Evolutionary conservation across 2,113 vertebrate species (phyloP), one percentile per base, ranked within the genome.

Genomic region (Poicephalus meyeri): DNA sequence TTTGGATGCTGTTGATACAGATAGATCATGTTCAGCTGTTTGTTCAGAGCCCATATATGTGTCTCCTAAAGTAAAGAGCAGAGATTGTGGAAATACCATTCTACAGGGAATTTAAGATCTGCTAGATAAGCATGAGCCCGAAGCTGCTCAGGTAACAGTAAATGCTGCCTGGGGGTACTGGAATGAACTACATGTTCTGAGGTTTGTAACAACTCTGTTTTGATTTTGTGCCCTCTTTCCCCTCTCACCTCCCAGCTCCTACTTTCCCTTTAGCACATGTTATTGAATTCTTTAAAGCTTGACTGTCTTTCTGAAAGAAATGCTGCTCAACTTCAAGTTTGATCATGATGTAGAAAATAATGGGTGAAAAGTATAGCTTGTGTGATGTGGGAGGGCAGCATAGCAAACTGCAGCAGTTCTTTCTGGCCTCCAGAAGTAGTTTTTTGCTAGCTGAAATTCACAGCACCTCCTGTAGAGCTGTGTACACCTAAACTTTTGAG

Each of bases 211-310:
- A 72, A 35, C 52, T 70, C 88, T 91, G 58, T 26, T 90, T 80
- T 65, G 15, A 70, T 88, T 90, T 69, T 83, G 33, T 80, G 31
- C 20, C 56, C 56, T 58, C 56, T 58, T 58, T 58, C 21, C 56
- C 9, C 21, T 35, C 13, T 35, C 13, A 16, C 13, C 7, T 35
- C 33, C 33, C 21, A 58, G 9, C 56, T 58, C 13, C 21, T 19
- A 50, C 42, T 52, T 44, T 35, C 2, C 7, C 10, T 76, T 85
- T 72, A 77, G 21, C 31, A 28, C 0, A 0, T 14, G 7, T 55
- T 74, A n/a, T 25, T 66, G 24, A 79, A 50, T 71, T 82, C 39
- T 64, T 82, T 64, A 49, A 69, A 61, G 61, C 25, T 61, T 72
- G 19, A 72, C 16, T 53, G 8, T 65, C 11, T 89, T 81, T 92